Evolutionary conservation across 2,888 invertebrate genomes (phyloP).

Genomic region (Campoplex nolae): DNA sequence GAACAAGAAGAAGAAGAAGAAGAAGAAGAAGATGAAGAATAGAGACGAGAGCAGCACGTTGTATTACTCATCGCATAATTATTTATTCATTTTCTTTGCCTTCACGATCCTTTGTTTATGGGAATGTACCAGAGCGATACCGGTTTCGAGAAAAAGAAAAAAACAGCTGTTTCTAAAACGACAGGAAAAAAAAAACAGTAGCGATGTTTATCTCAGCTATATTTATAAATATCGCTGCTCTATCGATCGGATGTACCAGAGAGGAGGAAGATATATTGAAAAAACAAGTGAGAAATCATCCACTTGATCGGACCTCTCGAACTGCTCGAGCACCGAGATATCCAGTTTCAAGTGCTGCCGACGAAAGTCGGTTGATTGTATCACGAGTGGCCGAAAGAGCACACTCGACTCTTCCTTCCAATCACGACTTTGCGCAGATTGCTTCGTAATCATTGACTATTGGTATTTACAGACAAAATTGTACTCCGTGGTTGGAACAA

Average conservation of each 20-base stretch:
- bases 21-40: slow-evolving; percentile 45
- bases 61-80: slow-evolving; percentile 60
- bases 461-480: neutral
- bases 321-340: slow-evolving; percentile 43
- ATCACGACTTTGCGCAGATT: neutral
- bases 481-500: neutral
- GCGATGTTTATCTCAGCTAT: slow-evolving; percentile 15
- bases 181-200: slow-evolving; percentile 16
- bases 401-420: slow-evolving; percentile 31
- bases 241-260: neutral
- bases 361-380: slow-evolving; percentile 26
- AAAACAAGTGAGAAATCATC: neutral
- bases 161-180: slow-evolving; percentile 46
- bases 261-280: neutral
- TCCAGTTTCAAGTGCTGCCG: slow-evolving; percentile 49
- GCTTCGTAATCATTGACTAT: neutral
- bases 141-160: neutral
- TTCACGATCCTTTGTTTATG: slow-evolving; percentile 20
- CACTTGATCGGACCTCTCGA: slow-evolving; percentile 15
- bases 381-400: neutral
- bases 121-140: slow-evolving; percentile 22
- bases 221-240: slow-evolving; percentile 51
- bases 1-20: slow-evolving; percentile 47
- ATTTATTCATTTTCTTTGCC: slow-evolving; percentile 47
- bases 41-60: slow-evolving; percentile 1